A percentile compares a stretch with the other conserved stretches of the same genome.
Evolutionary conservation across 2,888 invertebrate genomes (phyloP).

Genomic region (Yponomeuta sedellus): DNA sequence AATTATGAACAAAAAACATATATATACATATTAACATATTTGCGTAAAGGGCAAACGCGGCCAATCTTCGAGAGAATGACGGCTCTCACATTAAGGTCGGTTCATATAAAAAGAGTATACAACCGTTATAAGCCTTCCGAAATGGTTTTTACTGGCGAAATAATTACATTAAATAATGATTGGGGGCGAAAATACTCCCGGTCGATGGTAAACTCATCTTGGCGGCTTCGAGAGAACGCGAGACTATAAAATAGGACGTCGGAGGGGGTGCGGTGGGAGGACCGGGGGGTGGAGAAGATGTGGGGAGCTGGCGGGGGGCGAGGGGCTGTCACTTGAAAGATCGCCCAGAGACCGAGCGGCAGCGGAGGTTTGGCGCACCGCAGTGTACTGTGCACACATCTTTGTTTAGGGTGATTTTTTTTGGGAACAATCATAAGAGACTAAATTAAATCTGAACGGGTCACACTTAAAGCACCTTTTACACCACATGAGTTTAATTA

Average conservation of each 20-base stretch:
- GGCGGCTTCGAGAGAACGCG: slow-evolving; percentile 54
- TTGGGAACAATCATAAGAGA: too few species aligned
- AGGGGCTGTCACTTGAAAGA: slow-evolving; percentile 20
- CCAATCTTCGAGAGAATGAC: slow-evolving; percentile 11
- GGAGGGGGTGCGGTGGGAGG: slow-evolving; percentile 28
- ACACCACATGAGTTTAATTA: too few species aligned
- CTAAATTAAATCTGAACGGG: too few species aligned
- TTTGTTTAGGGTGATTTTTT: not conserved
- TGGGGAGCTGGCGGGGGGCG: slow-evolving; percentile 19
- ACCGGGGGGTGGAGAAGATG: slow-evolving; percentile 20
- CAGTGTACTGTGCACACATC: not conserved
- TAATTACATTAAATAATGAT: slow-evolving; percentile 73
- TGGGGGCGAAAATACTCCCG: slow-evolving; percentile 48
- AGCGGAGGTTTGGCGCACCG: not conserved
- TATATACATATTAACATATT: not conserved
- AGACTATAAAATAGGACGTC: slow-evolving; percentile 60
- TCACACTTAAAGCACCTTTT: too few species aligned
- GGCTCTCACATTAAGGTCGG: slow-evolving; percentile 14
- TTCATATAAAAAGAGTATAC: slow-evolving; percentile 45
- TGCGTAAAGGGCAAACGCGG: slow-evolving; percentile 8
- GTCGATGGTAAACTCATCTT: slow-evolving; percentile 60
- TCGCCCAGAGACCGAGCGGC: slow-evolving; percentile 17
- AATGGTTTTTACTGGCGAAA: slow-evolving; percentile 60
- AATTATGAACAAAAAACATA: slow-evolving; percentile 4
- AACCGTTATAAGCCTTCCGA: slow-evolving; percentile 54